Evolutionary conservation across 2,797 vertebrate genomes (phyloP), one percentile per base, ranked within the genome.

Genomic region (Melopsittacus undulatus): DNA sequence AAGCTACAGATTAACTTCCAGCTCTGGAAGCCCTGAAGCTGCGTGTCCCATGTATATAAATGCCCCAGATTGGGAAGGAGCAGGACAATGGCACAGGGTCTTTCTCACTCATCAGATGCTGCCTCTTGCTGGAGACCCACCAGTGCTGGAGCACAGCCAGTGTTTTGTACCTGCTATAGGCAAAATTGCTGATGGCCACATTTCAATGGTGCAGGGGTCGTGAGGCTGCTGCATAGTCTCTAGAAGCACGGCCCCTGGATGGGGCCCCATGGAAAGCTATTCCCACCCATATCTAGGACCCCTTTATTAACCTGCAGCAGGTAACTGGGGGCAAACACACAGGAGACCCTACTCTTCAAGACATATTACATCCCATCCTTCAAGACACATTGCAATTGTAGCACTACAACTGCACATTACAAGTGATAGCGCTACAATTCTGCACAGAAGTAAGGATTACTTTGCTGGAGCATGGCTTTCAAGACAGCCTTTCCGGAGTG

Each of bases 1-100:
- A 21, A 78, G 77, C 72, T 68, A 81, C 18, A 91, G 52, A 81
- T 90, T 83, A 86, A 90, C 66, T 66, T 62, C 1, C 66, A 83
- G 48, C 52, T 78, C 48, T 20, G 83, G 69, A 83, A 91, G 54
- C 38, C 84, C 70, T 20, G 45, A 54, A 87, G 75, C 68, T 85
- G 59, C 43, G 51, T 87, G 52, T 30, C 11, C 52, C 30, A 21
- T 54, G 52, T 30, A 32, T 54, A 54, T 21, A 54, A 89, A 88
- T 4, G 7, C 6, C 45, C 20, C 73, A 38, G 57, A 46, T 5
- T 32, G 15, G 42, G 13, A 54, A 15, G 27, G 7, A 70, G 46
- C 7, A 32, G 49, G 17, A 17, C 0, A 5, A 3, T 1, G 13
- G 23, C 11, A 15, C 14, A 30, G 24, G 17, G 17, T 38, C 34